Evolutionary conservation across 2,888 invertebrate genomes (phyloP).

Genomic region (Syrphus vitripennis): DNA sequence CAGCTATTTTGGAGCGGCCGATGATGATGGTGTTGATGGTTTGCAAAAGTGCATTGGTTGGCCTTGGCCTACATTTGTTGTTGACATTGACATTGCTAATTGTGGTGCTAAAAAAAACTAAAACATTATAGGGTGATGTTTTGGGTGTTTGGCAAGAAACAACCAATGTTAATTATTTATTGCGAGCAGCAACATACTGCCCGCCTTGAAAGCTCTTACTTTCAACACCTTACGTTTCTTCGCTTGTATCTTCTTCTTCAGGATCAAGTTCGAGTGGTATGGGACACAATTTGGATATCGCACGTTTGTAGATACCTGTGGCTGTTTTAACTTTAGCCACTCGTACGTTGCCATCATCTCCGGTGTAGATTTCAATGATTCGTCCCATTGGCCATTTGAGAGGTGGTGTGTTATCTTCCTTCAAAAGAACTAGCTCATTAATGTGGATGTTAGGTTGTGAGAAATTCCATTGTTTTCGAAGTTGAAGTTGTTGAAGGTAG

Average conservation of each 20-base stretch:
- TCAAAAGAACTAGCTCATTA: slow-evolving; percentile 20
- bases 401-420: slow-evolving; percentile 14
- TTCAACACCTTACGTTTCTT: neutral
- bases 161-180: too few relatives aligned
- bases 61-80: too few relatives aligned
- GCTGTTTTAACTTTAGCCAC: slow-evolving; percentile 9
- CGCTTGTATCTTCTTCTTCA: neutral
- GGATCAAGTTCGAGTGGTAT: neutral
- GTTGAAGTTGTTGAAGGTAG: slow-evolving; percentile 28
- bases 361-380: neutral
- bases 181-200: too few relatives aligned
- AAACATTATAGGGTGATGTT: too few relatives aligned
- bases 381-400: neutral
- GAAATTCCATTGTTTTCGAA: neutral
- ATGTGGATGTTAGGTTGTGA: neutral
- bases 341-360: slow-evolving; percentile 2
- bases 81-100: too few relatives aligned
- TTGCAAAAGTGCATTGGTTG: too few relatives aligned
- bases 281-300: neutral
- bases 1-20: too few relatives aligned
- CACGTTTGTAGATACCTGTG: neutral
- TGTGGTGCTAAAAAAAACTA: too few relatives aligned
- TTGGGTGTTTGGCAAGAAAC: too few relatives aligned
- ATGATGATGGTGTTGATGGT: too few relatives aligned
- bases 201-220: slow-evolving; percentile 5